Base-by-base conservation (phyloP, 2,113 vertebrate species). In the Pterocles burchelli region DNA sequence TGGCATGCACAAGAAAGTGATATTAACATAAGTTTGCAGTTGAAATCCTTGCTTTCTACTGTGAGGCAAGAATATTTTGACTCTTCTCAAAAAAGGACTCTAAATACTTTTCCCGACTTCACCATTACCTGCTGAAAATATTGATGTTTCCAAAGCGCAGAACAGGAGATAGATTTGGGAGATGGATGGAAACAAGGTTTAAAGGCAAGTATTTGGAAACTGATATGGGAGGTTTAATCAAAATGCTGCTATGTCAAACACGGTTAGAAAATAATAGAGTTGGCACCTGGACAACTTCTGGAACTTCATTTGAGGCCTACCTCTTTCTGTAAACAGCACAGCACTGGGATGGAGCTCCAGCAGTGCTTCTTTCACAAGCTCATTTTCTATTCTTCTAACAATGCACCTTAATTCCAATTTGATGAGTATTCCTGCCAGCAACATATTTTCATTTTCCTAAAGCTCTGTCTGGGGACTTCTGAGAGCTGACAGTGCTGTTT, bases 391-490 rank as follows among this genome's bases (percentile, higher is more conserved):
- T 76, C 89, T 63, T 85, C 61, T 54, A 95, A 61, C 54, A 94
- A 85, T 29, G 52, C 34, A 61, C 74, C 49, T 95, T 90, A 90
- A 96, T 94, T 97, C 66, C 88, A 41, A 36, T 70, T 67, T 92
- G 66, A 90, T 91, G 84, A 94, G 51, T n/a, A 45, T 26, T 81
- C 61, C 80, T 91, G 87, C 29, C 54, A 95, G 87, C 66, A 78
- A 52, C 73, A 79, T 29, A 70, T 89, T 94, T 93, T 94, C 61
- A 80, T 92, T 97, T 91, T 91, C 71, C 71, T 94, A 96, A 96
- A 83, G 58, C 84, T 77, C 46, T 63, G 3, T 78, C 92, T 92
- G 66, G 92, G 80, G 95, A 93, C 72, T 89, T 92, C 55, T 90
- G 67, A 89, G 90, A 90, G 86, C 88, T 93, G 96, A 89, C 63